Evolutionary conservation across 1,140 invertebrate species (phyloP).

Genomic region (Papilio aristodemus): DNA sequence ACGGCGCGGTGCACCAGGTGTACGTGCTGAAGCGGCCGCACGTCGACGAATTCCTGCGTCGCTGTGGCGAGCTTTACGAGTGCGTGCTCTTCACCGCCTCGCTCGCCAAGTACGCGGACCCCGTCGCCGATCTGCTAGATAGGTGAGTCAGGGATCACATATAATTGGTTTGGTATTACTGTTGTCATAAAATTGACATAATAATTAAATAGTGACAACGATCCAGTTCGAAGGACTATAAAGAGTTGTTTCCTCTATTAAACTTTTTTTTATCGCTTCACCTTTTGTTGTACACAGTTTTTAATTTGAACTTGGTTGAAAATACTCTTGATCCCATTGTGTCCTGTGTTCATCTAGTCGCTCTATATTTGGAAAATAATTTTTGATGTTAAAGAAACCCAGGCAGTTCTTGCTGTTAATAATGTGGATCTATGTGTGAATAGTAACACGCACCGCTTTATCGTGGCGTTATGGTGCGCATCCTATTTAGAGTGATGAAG

Average conservation of each 20-base stretch:
- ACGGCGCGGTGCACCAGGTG: conserved; percentile 99
- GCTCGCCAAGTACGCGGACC: conserved; percentile 99
- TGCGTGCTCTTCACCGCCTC: conserved; percentile 99
- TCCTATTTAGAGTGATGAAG: conserved; percentile 26
- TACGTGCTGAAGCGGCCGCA: conserved; percentile 99
- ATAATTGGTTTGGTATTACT: neutral
- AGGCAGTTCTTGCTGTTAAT: neutral
- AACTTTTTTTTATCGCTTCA: neutral
- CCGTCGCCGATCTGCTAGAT: conserved; percentile 98
- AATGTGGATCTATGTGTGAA: neutral
- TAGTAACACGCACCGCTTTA: neutral
- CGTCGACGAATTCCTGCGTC: conserved; percentile 98
- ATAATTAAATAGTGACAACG: neutral
- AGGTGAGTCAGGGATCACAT: conserved; percentile 65
- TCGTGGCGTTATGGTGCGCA: conserved; percentile 3
- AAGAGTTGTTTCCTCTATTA: neutral
- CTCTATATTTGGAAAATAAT: too few relatives aligned
- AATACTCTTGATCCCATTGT: neutral
- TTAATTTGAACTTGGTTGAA: too few relatives aligned
- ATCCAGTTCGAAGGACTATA: neutral
- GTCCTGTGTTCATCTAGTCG: too few relatives aligned
- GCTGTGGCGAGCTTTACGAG: conserved; percentile 99
- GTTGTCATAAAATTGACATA: neutral
- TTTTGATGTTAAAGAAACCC: neutral
- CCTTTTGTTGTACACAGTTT: neutral